phyloP scores from a whole-genome alignment of 2,888 invertebrate species.

The Drosophila setosimentum region DNA sequence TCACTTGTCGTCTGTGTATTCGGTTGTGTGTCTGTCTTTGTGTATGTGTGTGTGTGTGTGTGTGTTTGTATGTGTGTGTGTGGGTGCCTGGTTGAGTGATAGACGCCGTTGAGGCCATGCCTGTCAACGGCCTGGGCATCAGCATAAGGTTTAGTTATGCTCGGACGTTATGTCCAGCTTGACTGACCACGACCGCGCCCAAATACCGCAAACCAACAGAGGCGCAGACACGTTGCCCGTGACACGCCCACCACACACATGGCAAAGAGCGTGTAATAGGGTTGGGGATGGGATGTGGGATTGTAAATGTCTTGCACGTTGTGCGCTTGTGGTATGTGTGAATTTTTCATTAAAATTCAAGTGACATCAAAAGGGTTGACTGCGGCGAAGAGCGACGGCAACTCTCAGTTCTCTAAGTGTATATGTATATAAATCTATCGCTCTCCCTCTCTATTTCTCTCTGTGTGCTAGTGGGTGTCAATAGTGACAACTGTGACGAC shows the following conservation, averaged over 20 bases:
- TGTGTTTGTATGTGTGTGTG: constrained; percentile 2
- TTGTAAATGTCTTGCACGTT: constrained; percentile 57
- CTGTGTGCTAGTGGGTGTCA: constrained; percentile 61
- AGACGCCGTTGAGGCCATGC: constrained; percentile 52
- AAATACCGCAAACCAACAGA: constrained; percentile 57
- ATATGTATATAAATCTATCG: constrained; percentile 9
- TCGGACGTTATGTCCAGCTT: constrained; percentile 46
- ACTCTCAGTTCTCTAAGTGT: constrained; percentile 34
- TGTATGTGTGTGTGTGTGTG: constrained; percentile 10
- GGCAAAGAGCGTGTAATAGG: constrained; percentile 3
- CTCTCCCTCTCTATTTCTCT: neutral
- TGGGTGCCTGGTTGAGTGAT: constrained; percentile 7
- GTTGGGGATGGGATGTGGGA: neutral
- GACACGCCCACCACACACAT: constrained; percentile 47
- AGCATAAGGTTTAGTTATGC: constrained; percentile 55
- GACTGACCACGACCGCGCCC: constrained; percentile 76
- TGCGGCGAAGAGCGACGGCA: constrained; percentile 45
- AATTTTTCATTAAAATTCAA: constrained; percentile 83
- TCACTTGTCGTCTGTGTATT: constrained; percentile 4
- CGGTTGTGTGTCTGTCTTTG: constrained; percentile 1
- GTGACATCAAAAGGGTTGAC: constrained; percentile 82
- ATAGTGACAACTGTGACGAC: constrained; percentile 83
- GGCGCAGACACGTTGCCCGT: constrained; percentile 53
- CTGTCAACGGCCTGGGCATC: constrained; percentile 65
- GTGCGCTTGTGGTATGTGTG: constrained; percentile 80